Base-by-base conservation (phyloP, 37 sponge, comb jelly and placozoan species). In the Cliona cf. orientalis region DNA sequence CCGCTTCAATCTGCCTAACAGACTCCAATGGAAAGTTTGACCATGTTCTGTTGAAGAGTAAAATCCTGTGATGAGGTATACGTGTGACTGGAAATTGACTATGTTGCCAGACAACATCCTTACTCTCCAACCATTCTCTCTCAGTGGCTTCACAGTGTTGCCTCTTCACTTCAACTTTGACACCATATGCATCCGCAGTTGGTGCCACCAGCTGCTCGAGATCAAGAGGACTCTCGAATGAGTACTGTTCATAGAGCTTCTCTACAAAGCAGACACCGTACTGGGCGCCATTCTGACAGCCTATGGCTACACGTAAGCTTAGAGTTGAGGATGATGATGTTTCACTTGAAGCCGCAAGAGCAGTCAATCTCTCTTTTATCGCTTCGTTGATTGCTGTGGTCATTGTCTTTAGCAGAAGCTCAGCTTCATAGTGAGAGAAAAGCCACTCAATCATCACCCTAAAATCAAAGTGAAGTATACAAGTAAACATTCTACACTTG, bases 381-480 rank as follows among this genome's bases (percentile, higher is more conserved):
- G 53, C 69, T 22, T n/a, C 36, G 55, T 65, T 66, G 1, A 29
- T 53, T 6, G 53, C 5, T 35, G 36, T 55, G 23, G 66, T 84
- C n/a, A n/a, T n/a, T 21, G 2, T 35, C 14, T 5, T 40, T 12
- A 80, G 55, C 23, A 62, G 58, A 0, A 5, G 23, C 44, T 57
- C 32, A 58, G 81, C 79, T 17, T 56, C 74, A 28, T 78, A 35
- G 17, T 44, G 25, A 2, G 53, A 49, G 42, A 84, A 80, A 23
- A 90, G 26, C 81, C 80, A 79, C 41, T 80, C 76, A 31, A 90
- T 75, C 86, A 84, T 75, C 45, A 80, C 12, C 75, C 90, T 90
- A 43, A n/a, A 32, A 31, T 29, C 9, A 62, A 59, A 33, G n/a
- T n/a, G n/a, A n/a, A n/a, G n/a, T n/a, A n/a, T n/a, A n/a, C n/a